These are phyloP conservation scores for Tylochromis polylepis DNA, from an alignment of 2,113 vertebrate species.

Conservation along the genomic window DNA sequence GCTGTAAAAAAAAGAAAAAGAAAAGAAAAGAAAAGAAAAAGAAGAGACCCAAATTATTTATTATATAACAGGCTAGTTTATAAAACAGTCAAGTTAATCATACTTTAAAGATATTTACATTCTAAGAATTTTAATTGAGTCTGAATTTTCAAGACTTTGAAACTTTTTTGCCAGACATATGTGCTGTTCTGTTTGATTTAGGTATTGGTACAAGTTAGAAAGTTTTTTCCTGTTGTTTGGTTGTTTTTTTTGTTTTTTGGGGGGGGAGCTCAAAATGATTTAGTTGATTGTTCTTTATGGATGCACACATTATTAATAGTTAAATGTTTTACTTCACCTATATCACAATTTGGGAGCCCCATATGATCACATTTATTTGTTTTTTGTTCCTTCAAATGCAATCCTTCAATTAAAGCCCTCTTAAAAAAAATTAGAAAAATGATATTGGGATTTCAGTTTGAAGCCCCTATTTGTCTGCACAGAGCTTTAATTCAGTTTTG, in stretches of 20 bases:
- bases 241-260: background rate
- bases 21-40: too few relatives aligned
- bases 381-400: background rate
- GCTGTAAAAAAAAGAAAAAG: background rate
- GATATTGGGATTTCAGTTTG: background rate
- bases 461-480: background rate
- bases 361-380: background rate
- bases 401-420: background rate
- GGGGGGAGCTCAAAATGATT: background rate
- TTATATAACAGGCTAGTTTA: too few relatives aligned
- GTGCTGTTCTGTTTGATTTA: background rate
- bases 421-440: background rate
- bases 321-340: background rate
- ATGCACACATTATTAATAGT: background rate
- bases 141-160: background rate
- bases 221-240: too few relatives aligned
- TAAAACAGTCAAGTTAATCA: background rate
- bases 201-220: background rate
- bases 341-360: background rate
- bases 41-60: rapidly evolving
- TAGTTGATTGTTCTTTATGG: background rate
- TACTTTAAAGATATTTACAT: background rate
- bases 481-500: background rate
- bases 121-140: background rate
- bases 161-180: background rate